Evolutionary conservation across 2,888 invertebrate genomes (phyloP).

Genomic region (Caenorhabditis sp.): DNA sequence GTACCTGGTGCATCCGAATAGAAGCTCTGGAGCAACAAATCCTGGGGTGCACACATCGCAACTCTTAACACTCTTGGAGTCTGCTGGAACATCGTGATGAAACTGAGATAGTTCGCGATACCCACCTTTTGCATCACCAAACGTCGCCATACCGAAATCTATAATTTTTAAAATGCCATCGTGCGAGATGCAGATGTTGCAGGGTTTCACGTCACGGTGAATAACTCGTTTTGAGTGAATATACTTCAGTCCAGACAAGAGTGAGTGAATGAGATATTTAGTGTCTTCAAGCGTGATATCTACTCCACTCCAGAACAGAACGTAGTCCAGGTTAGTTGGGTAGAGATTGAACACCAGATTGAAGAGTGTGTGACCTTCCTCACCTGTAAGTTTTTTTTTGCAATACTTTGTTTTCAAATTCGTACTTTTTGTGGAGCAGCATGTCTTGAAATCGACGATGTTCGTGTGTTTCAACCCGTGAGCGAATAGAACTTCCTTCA

Average conservation of each 20-base stretch:
- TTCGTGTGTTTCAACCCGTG: neutral
- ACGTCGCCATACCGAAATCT: constrained; percentile 89
- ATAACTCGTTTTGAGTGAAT: neutral
- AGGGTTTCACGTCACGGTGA: neutral
- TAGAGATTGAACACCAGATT: neutral
- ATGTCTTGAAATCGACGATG: neutral
- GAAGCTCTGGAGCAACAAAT: constrained; percentile 6
- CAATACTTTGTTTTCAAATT: too few relatives aligned
- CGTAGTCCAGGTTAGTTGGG: neutral
- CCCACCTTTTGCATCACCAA: constrained; percentile 90
- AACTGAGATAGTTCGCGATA: too few relatives aligned
- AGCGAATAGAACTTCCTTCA: neutral
- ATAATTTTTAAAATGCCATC: constrained; percentile 66
- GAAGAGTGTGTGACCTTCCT: neutral
- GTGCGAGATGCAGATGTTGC: neutral
- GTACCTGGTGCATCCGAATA: constrained; percentile 87
- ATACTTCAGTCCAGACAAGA: neutral
- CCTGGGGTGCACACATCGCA: neutral
- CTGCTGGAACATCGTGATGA: neutral
- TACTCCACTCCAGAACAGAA: neutral
- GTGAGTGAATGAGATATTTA: neutral
- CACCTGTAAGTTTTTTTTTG: too few relatives aligned
- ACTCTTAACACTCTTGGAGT: neutral
- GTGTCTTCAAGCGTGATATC: neutral
- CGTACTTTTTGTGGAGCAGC: too few relatives aligned